phyloP scores from a whole-genome alignment of 2,113 vertebrate genomes.

The Tyrannus savana region DNA sequence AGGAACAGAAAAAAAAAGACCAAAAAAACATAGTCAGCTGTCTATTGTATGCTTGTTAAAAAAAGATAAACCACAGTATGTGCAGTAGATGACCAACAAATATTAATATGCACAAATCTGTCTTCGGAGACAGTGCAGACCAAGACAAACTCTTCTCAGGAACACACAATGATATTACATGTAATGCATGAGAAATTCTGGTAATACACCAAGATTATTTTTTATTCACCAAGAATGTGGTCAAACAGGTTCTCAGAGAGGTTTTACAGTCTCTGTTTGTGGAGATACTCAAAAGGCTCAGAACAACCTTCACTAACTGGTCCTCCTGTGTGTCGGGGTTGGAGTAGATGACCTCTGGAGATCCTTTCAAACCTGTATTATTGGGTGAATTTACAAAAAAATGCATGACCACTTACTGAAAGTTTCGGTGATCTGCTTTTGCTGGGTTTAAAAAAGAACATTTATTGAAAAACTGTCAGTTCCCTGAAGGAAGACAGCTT shows the following conservation, averaged over 20 bases:
- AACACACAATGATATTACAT: not conserved
- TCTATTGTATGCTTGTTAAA: not conserved
- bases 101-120: not conserved
- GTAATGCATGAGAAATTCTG: not conserved
- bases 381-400: not conserved
- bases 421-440: not conserved
- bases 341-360: not conserved
- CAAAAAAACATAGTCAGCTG: not conserved
- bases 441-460: not conserved
- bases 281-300: not conserved
- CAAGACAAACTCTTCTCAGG: not conserved
- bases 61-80: not conserved
- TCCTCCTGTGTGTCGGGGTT: not conserved
- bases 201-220: not conserved
- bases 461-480: not conserved
- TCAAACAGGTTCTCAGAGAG: not conserved
- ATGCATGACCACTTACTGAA: not conserved
- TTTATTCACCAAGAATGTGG: not conserved
- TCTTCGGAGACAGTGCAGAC: not conserved
- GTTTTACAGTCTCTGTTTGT: not conserved
- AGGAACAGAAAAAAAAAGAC: not conserved
- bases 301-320: not conserved
- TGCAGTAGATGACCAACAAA: not conserved
- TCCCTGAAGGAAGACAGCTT: not conserved
- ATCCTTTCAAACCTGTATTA: not conserved